Evolutionary conservation across 2,797 vertebrate species (phyloP).

Genomic region (Hoplostethus mediterraneus): DNA sequence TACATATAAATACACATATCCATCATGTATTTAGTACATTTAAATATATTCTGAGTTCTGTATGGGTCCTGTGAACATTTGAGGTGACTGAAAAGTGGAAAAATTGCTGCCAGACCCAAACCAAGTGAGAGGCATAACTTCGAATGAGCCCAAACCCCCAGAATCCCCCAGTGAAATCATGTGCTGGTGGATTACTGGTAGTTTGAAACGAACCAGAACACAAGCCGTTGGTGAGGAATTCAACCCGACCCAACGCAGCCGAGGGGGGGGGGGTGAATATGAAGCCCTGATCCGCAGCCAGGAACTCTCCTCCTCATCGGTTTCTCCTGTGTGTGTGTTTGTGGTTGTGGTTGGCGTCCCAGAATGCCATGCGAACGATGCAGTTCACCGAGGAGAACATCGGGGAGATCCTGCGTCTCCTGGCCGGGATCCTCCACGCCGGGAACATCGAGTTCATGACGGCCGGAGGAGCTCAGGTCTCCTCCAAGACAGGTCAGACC

Average conservation of each 20-base stretch:
- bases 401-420: constrained; percentile 89
- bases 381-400: constrained; percentile 93
- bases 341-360: constrained; percentile 28
- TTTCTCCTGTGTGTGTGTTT: not conserved
- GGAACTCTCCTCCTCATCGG: no score
- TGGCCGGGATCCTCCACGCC: constrained; percentile 92
- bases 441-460: constrained; percentile 97
- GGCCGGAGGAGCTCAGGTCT: constrained; percentile 95
- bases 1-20: no score
- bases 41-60: not conserved
- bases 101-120: constrained; percentile 1
- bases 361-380: constrained; percentile 96
- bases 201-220: constrained; percentile 3
- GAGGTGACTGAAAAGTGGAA: constrained; percentile 7
- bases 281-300: no score
- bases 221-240: no score
- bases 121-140: not conserved
- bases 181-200: not conserved
- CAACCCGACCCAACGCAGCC: not conserved
- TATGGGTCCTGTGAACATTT: not conserved
- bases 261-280: no score
- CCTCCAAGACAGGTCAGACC: constrained; percentile 91
- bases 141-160: constrained; percentile 5
- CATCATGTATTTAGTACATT: no score
- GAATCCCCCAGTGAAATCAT: not conserved